Evolutionary conservation across 2,113 vertebrate genomes (phyloP), one percentile per base, ranked within the genome.

Genomic region (Cyrtonyx montezumae): DNA sequence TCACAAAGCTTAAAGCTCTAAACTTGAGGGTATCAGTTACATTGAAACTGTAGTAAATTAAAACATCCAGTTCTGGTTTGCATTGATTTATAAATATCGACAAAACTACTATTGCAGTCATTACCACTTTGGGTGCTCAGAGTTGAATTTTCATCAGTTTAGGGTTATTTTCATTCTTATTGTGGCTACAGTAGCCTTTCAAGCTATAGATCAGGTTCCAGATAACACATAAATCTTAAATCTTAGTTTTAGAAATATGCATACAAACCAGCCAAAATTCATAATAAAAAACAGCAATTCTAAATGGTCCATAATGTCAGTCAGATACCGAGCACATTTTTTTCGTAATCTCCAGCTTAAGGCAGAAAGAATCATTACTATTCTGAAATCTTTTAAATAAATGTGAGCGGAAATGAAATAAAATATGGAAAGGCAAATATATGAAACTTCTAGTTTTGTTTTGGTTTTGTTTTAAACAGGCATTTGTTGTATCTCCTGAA

Each of bases 41-140:
- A 92, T 5, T 87, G 92, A 91, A 91, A 95, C 75, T 69, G 78
- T 4, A 55, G 88, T 79, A 93, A 97, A 84, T 95, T 92, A 95
- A 97, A 95, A 95, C 93, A 95, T 91, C 68, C 87, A 84, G 32
- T 95, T 95, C 89, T 94, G 89, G 90, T 94, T 96, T 91, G 84
- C 82, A 92, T 42, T 58, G 91, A 96, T 90, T 96, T 94, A 96
- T 84, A 63, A 70, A 96, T 93, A 96, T 66, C 48, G 82, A 96
- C 87, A 93, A 96, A 95, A 90, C 85, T 85, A 82, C 88, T 79
- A 95, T 80, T 73, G 87, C 86, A 94, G 91, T 95, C 93, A 76
- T 96, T 94, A 90, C 94, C 78, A 84, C 88, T 96, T 90, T 55
- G 48, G 59, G 70, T 87, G 76, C 93, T 73, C 55, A 4, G 9